Evolutionary conservation across 2,113 vertebrate species (phyloP), one percentile per base, ranked within the genome.

Genomic region (Formicarius rufipectus): DNA sequence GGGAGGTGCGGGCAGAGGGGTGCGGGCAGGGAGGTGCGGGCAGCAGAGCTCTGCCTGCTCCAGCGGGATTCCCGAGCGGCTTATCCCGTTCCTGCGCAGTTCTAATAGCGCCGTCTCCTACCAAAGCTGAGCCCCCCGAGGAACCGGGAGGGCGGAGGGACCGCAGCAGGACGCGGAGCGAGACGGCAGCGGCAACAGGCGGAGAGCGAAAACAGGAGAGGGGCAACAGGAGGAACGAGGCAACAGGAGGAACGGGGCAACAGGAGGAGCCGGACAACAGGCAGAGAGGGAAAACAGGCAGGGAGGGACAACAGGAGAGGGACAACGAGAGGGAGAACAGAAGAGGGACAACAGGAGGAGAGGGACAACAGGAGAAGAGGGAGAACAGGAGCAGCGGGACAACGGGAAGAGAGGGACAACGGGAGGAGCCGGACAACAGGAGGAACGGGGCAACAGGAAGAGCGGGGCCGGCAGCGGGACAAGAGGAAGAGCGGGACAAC

Each of bases 221-320:
- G 40, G 22, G 0, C 23, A 4, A 27, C 21, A 7, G 5, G 47
- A 3, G 12, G 7, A 52, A 12, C 7, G n/a, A 14, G 9, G 22
- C 14, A 13, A 23, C 73, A 4, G 37, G 14, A 11, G 33, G 52
- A 30, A 2, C 31, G 45, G 44, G 1, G 24, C 44, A 3, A 40
- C n/a, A 14, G 9, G 56, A 30, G 20, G 45, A 11, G 33, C 4
- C 30, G 20, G 28, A 12, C 23, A 17, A 27, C 15, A 25, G 16
- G 24, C 23, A n/a, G 2, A 53, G 47, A 24, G 21, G 50, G 11
- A 10, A 2, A 4, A 37, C 4, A 10, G 33, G 27, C 2, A 19
- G 10, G 50, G 12, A 25, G 42, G 49, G 10, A 31, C 37, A 30
- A 11, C 23, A 39, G 25, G 42, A 14, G 42, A 42, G 42, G 42